Base-by-base conservation (phyloP, 2,797 vertebrate species). In the Sebastes vulpes region DNA sequence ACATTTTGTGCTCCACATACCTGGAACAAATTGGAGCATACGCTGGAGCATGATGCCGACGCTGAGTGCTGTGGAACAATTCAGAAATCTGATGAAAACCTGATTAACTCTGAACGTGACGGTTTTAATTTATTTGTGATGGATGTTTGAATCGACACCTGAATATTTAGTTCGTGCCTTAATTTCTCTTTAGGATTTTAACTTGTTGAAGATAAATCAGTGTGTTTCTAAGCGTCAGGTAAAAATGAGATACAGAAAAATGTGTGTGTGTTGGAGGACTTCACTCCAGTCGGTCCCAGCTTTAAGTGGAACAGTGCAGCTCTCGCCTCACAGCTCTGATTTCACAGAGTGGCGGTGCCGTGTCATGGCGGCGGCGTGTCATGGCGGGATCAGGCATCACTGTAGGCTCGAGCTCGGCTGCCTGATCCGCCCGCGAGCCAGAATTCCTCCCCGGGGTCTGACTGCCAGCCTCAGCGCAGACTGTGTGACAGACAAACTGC, bases 401-500 rank as follows among this genome's bases (percentile, higher is more conserved):
- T 81, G 57, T 61, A 82, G 84, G 85, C 86, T 84, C 53, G 59
- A 75, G 74, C 73, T 64, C 26, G 25, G 21, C 79, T 63, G 82
- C 75, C 75, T 85, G 82, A 80, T 88, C 74, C 48, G 80, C 76
- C 83, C 8, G 38, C 26, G 60, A 81, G 77, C 81, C 71, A 77
- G 29, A 76, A 52, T 59, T 48, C 70, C 64, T 86, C 91, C 90
- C 82, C 9, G 80, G 87, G 81, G 91, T 80, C 68, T 18, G 66
- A 65, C 72, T 83, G 91, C 88, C 88, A 81, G 82, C 65, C 88
- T 83, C 66, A 56, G 68, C 32, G 16, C 79, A 74, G 78, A 82
- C 89, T 57, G 65, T 85, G 84, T 93, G 93, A 94, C 92, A 82
- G 92, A 89, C 91, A 84, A 72, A 87, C 64, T 10, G 69, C 75